Conservation (phyloP, 2,113 vertebrate species). For the Triplophysa tibetana region DNA sequence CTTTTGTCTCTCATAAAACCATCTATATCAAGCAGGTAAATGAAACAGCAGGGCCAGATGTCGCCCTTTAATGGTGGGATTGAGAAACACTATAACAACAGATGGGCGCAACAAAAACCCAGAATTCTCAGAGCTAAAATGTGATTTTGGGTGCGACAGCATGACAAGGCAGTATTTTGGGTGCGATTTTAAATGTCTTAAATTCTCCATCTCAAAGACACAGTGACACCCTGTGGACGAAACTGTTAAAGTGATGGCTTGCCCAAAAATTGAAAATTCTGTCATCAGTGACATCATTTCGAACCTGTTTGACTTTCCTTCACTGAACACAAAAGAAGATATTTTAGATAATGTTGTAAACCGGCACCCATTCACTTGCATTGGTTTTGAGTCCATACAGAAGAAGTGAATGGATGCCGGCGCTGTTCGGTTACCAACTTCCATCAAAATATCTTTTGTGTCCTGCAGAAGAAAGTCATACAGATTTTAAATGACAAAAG, state of each 20-base stretch:
- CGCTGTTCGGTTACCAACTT: too few species aligned
- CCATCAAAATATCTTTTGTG: too few species aligned
- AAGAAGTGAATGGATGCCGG: too few species aligned
- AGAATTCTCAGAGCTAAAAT: constrained; percentile 18
- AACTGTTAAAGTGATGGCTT: constrained; percentile 1
- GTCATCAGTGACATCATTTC: too few species aligned
- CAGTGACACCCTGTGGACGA: constrained; percentile 66
- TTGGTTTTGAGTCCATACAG: too few species aligned
- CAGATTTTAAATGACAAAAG: too few species aligned
- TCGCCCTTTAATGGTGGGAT: not conserved
- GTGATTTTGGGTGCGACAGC: constrained; percentile 11
- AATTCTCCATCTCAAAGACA: constrained; percentile 28
- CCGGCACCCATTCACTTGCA: too few species aligned
- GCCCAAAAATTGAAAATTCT: too few species aligned
- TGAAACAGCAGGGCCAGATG: not conserved
- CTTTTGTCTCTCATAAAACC: not conserved
- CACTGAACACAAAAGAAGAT: too few species aligned
- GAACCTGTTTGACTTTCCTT: too few species aligned
- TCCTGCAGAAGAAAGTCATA: too few species aligned
- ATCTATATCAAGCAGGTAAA: constrained; percentile 7
- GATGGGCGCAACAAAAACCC: constrained; percentile 39
- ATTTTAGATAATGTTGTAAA: too few species aligned
- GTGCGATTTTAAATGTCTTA: constrained; percentile 9
- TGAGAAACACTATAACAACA: constrained; percentile 25
- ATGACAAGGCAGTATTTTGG: constrained; percentile 52